These are phyloP conservation scores for Gnathochromis pfefferi DNA, from an alignment of 2,113 vertebrate species.

Conservation along the genomic window DNA sequence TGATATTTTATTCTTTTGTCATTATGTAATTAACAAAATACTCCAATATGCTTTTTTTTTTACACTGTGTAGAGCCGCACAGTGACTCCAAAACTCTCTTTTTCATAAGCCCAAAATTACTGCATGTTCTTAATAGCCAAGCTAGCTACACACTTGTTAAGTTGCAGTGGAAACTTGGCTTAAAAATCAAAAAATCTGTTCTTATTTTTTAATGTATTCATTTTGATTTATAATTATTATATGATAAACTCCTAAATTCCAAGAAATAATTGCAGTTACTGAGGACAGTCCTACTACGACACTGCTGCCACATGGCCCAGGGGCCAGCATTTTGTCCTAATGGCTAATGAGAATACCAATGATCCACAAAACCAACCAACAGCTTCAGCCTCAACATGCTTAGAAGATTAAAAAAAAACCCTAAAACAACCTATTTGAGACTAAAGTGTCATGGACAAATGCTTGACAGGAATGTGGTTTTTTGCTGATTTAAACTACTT, in stretches of 20 bases:
- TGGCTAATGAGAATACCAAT: background rate
- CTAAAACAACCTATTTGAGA: background rate
- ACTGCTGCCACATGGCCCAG: background rate
- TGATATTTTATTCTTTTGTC: background rate
- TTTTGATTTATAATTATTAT: background rate
- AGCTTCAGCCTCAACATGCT: background rate
- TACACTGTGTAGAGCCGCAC: background rate
- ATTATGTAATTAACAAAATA: background rate
- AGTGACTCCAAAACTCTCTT: background rate
- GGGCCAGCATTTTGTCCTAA: background rate
- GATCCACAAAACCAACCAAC: background rate
- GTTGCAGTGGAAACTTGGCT: background rate
- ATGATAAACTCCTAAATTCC: background rate
- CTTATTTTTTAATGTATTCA: background rate
- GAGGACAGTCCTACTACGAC: background rate
- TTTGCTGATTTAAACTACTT: background rate
- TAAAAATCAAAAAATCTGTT: background rate
- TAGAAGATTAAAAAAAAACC: accelerated
- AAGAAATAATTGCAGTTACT: background rate
- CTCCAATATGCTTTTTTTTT: background rate
- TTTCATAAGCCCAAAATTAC: background rate
- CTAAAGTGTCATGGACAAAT: background rate
- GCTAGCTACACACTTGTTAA: background rate
- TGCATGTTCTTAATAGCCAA: background rate
- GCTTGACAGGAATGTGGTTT: background rate